Evolutionary conservation across 2,797 vertebrate genomes (phyloP), one percentile per base, ranked within the genome.

Genomic region (Selene dorsalis): DNA sequence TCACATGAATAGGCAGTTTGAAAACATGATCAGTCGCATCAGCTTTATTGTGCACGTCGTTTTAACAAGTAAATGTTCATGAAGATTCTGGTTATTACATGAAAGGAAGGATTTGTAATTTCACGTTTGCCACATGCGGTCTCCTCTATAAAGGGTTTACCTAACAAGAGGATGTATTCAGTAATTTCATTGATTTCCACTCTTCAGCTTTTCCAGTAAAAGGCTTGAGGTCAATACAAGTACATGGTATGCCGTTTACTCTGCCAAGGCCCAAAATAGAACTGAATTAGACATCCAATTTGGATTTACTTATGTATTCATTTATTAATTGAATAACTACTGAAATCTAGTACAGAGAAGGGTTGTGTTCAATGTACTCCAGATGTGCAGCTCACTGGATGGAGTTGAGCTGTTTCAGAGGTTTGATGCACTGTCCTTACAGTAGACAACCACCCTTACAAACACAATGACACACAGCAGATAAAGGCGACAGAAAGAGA

Each of bases 401-500:
- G 30, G 52, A 83, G 73, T 69, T 24, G 43, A 73, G 78, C 75
- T 66, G 55, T 77, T 69, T 18, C 26, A 62, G 69, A 68, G 66
- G 80, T 82, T 77, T 85, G 64, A 78, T 86, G 80, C 70, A 65
- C 64, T 70, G 26, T 84, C 86, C 78, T 79, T 83, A 90, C 80
- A 83, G 75, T 77, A 84, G 88, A 90, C 86, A 85, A 82, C 73
- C 79, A 81, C 77, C 80, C 70, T 84, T 52, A 82, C 84, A 87
- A 87, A 87, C 52, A 86, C 81, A 87, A 76, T 90, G 90, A 87
- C 86, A 88, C 77, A 30, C 47, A 48, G 65, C 77, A 83, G 91
- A 93, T 89, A 93, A 84, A 91, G 80, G 68, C 80, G 84, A 88
- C 66, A 76, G 75, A 80, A 69, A 79, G 79, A 85, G 83, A 83